These are phyloP conservation scores for Ips nitidus DNA, from an alignment of 1,140 invertebrate genomes.

Conservation along the genomic window DNA sequence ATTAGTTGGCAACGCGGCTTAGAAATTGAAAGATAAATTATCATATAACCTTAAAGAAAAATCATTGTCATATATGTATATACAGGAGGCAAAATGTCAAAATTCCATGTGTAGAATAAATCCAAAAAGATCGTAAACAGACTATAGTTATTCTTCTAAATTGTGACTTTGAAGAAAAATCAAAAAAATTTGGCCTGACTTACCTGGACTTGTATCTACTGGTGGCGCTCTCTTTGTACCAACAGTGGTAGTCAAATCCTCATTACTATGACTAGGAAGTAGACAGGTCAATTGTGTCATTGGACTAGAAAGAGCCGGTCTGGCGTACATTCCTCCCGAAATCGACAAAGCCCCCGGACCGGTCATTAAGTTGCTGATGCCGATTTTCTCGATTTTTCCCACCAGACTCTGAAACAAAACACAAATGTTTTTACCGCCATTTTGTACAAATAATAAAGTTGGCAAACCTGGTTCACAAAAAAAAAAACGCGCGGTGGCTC, in stretches of 20 bases:
- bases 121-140: too few relatives aligned
- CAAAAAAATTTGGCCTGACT: neutral
- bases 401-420: conserved; percentile 56
- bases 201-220: conserved; percentile 22
- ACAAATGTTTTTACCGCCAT: neutral
- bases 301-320: conserved; percentile 64
- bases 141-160: too few relatives aligned
- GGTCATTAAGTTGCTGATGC: conserved; percentile 68
- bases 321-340: conserved; percentile 59
- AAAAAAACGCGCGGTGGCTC: neutral
- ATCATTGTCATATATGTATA: too few relatives aligned
- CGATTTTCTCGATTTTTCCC: conserved; percentile 69
- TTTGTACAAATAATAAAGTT: conserved; percentile 7
- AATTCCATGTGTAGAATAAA: too few relatives aligned
- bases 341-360: conserved; percentile 59
- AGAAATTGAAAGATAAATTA: too few relatives aligned
- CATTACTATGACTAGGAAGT: conserved; percentile 50
- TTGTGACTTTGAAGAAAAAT: too few relatives aligned
- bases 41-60: too few relatives aligned
- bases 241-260: conserved; percentile 6
- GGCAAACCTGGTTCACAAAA: conserved; percentile 14
- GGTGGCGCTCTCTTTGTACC: too few relatives aligned
- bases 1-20: too few relatives aligned
- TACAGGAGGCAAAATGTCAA: too few relatives aligned
- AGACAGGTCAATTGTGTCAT: conserved; percentile 75